These are phyloP conservation scores for Bombyx huttoni DNA, from an alignment of 2,888 invertebrate species.

Conservation along the genomic window DNA sequence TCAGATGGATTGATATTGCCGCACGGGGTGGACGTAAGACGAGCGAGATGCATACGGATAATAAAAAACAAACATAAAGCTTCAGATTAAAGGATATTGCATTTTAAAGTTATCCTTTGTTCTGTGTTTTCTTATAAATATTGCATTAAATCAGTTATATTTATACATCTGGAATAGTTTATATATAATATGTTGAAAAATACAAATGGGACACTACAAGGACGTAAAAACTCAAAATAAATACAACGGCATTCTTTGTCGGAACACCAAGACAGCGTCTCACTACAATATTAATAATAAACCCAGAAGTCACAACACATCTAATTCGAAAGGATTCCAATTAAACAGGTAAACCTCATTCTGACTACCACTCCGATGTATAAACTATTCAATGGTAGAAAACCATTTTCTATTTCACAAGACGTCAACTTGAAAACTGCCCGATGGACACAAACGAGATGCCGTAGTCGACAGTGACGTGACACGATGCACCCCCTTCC, in stretches of 20 bases:
- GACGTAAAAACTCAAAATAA: too few species aligned
- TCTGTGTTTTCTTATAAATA: too few species aligned
- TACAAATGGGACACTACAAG: too few species aligned
- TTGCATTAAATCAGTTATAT: too few species aligned
- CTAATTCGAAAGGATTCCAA: neutral
- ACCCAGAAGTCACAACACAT: neutral
- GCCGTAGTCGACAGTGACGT: slow-evolving; percentile 65
- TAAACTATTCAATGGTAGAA: slow-evolving; percentile 13
- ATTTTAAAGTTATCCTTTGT: too few species aligned
- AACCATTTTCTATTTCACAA: slow-evolving; percentile 34
- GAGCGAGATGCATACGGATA: slow-evolving; percentile 59
- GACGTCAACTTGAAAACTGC: slow-evolving; percentile 53
- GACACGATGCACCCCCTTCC: slow-evolving; percentile 34
- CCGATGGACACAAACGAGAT: slow-evolving; percentile 61
- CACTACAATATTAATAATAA: neutral
- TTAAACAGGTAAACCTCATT: neutral
- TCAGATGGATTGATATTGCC: slow-evolving; percentile 71
- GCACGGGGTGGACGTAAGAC: slow-evolving; percentile 64
- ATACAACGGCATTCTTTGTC: too few species aligned
- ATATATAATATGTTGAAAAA: too few species aligned
- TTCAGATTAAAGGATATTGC: too few species aligned
- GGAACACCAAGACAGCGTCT: too few species aligned
- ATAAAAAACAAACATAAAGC: slow-evolving; percentile 18
- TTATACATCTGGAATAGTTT: too few species aligned
- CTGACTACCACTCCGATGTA: slow-evolving; percentile 8